Base-by-base conservation (phyloP, 2,797 vertebrate genomes). In the Lycodopsis pacificus region DNA sequence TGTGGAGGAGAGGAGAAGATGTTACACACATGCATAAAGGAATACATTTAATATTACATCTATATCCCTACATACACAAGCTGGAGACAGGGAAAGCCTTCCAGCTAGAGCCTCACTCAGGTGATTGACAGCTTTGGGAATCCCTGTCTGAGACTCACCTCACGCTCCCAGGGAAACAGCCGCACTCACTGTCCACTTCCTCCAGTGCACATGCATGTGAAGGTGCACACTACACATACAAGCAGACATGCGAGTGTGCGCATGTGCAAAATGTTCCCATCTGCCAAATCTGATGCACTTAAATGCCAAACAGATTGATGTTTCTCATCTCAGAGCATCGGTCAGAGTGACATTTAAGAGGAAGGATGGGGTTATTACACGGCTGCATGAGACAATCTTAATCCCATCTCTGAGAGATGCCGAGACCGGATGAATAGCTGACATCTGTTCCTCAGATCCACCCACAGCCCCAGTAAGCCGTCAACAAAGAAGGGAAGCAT, bases 401-500 rank as follows among this genome's bases (percentile, higher is more conserved):
- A 86, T 82, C 75, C 58, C 71, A 71, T 88, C 77, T 85, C 66
- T 20, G 62, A 71, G 72, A 80, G 65, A 81, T 66, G 63, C 49
- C 12, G 74, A 65, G 73, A 66, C 79, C 71, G 71, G 66, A 71
- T 82, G 80, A 86, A 89, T 83, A 86, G 85, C 58, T 79, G 84
- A 84, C 90, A 90, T 87, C 82, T 88, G 71, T 73, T 86, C 67
- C 69, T 77, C 72, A 82, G 68, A 83, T 90, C 86, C 62, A 64
- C 70, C 74, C 77, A 86, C 76, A 66, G 75, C 66, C 38, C 6
- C 68, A 11, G 65, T 61, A 84, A 86, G 73, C 22, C 64, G 61
- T 75, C 66, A 44, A 36, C 67, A 65, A 54, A 56, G 64, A 46
- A 54, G 12, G 44, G 27, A 44, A 44, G 25, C 19, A 40, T 51